Percentiles rank a stretch among this genome's conserved stretches.
Conservation (phyloP, 2,113 vertebrate genomes). For the Sinosuthora webbiana region DNA sequence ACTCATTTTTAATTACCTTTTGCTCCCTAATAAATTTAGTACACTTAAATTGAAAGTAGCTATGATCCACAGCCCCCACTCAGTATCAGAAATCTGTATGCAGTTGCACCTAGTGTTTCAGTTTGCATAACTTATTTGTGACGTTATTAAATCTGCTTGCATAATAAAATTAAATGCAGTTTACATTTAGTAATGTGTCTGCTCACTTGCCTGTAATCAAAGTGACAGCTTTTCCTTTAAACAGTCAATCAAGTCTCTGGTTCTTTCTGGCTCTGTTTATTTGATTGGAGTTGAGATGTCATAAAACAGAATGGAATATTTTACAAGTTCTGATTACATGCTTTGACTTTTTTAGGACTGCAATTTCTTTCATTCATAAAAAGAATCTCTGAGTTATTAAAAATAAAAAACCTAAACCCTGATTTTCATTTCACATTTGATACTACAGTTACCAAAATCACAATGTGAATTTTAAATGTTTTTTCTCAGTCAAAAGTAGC, state of each 20-base stretch:
- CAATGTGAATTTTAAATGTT: not conserved
- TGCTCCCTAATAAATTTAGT: not conserved
- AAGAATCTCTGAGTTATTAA: not conserved
- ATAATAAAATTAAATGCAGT: conserved; percentile 55
- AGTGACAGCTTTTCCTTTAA: conserved; percentile 62
- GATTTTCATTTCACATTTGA: conserved; percentile 36
- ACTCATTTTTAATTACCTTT: not conserved
- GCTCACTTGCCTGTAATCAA: conserved; percentile 60
- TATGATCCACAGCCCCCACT: not conserved
- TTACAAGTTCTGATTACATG: conserved; percentile 44
- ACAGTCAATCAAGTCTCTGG: conserved; percentile 51
- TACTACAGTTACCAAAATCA: conserved; percentile 3
- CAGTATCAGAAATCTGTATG: not conserved
- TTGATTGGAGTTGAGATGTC: conserved; percentile 58
- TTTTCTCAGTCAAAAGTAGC: not conserved
- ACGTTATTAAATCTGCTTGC: conserved; percentile 48
- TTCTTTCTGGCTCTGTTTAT: conserved; percentile 40
- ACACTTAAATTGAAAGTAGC: not conserved
- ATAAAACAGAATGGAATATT: conserved; percentile 60
- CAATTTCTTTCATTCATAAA: conserved; percentile 50
- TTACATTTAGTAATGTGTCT: conserved; percentile 43
- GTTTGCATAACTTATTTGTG: conserved; percentile 22
- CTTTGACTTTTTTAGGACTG: conserved; percentile 33
- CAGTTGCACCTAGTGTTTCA: not conserved
- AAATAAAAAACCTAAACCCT: not conserved